These are phyloP conservation scores for Laticauda colubrina DNA, from an alignment of 2,113 vertebrate genomes.

Conservation along the genomic window DNA sequence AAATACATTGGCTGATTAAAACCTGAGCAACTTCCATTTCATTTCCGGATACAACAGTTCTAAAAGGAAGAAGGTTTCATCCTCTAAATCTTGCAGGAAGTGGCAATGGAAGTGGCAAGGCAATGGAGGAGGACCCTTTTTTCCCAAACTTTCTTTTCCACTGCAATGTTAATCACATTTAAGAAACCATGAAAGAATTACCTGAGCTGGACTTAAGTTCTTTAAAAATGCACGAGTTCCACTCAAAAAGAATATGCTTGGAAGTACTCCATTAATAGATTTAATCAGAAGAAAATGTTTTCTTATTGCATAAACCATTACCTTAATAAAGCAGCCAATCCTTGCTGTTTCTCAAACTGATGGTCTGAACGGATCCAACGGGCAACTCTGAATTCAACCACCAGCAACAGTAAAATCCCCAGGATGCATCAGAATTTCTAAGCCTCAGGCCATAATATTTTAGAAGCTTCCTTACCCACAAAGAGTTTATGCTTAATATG, in stretches of 20 bases:
- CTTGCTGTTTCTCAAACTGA: neutral
- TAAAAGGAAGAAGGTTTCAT: neutral
- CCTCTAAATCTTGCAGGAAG: neutral
- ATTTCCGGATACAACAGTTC: neutral
- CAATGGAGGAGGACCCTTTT: neutral
- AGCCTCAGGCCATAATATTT: neutral
- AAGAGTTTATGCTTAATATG: neutral
- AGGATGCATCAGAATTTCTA: neutral
- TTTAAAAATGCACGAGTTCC: neutral
- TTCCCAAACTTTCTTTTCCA: neutral
- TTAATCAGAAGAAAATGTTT: neutral
- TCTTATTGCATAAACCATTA: neutral
- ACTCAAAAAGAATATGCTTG: neutral
- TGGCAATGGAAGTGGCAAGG: neutral
- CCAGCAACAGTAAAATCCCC: neutral
- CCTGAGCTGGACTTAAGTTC: neutral
- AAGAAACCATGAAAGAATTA: neutral
- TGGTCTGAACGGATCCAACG: neutral
- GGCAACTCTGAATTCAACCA: neutral
- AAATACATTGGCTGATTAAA: neutral
- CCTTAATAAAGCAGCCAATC: neutral
- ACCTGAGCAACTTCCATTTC: neutral
- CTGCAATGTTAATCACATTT: neutral
- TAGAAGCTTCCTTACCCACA: neutral
- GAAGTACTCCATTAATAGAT: neutral